Base-by-base conservation (phyloP, 2,113 vertebrate species). In the Archocentrus centrarchus region DNA sequence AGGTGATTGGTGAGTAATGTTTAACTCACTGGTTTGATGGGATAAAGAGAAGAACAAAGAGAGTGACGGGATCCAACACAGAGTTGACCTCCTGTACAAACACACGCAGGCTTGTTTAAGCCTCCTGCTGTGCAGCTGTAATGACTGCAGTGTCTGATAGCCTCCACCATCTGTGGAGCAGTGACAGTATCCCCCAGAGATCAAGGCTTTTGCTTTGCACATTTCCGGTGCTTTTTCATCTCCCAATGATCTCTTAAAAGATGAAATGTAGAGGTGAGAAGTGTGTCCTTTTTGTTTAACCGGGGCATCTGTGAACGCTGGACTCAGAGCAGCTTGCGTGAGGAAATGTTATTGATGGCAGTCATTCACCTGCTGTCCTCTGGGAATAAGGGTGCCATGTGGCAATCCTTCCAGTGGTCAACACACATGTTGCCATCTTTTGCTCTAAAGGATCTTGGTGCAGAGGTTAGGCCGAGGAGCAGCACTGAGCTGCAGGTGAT, bases 91-190 rank as follows among this genome's bases (percentile, higher is more conserved):
- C 81, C 59, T 58, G 7, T 59, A 24, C 41, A 20, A 57, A 37
- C 39, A 77, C 47, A 87, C 41, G 61, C 78, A 20, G 3, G 14
- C 64, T 62, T 62, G 86, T 79, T 88, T 77, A 85, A 85, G 60
- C 53, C 73, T 50, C 92, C 92, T 78, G 88, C 88, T 78, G 89
- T 47, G 90, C 0, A 15, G 18, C 59, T 27, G 47, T 89, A 83
- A 82, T 86, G 84, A 55, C 85, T 57, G 61, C 85, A 37, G 77
- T 37, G 87, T 63, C 57, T 32, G 68, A 8, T 50, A 11, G 64
- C 79, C 85, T 62, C 79, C 77, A 55, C 92, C 92, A 93, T 92
- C 92, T 93, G 91, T 91, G 79, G 63, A 66, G 79, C 68, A 35
- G n/a, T 20, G 5, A 17, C 58, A 39, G 13, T 7, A 1, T 75